Evolutionary conservation across 2,888 invertebrate species (phyloP).

Genomic region (Drosophila macrothrix): DNA sequence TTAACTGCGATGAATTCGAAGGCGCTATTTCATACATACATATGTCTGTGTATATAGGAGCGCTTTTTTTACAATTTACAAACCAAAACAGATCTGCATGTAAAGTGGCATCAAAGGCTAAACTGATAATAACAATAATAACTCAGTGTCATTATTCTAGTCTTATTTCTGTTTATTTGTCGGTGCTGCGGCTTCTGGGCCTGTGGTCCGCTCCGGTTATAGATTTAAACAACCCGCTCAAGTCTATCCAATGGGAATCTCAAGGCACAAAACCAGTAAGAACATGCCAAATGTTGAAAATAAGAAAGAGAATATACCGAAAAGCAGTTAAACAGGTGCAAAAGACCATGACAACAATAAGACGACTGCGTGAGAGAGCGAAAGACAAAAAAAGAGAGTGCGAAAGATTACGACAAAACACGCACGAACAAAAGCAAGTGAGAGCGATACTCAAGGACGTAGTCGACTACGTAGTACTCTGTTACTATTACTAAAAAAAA

Average conservation of each 20-base stretch:
- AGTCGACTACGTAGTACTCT: neutral
- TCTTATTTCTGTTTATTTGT: neutral
- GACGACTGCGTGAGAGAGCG: conserved; percentile 1
- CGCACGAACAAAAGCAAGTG: conserved; percentile 5
- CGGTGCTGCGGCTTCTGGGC: neutral
- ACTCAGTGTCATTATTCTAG: neutral
- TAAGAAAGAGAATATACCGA: conserved; percentile 15
- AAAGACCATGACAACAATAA: conserved; percentile 59
- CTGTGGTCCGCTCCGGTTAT: conserved; percentile 3
- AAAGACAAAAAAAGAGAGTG: conserved; percentile 23
- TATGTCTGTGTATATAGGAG: neutral
- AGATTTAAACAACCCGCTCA: conserved; percentile 63
- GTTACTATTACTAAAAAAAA: neutral
- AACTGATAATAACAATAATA: neutral
- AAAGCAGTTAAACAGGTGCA: conserved; percentile 78
- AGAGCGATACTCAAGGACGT: neutral
- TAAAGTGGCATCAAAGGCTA: neutral
- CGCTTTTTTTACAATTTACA: neutral
- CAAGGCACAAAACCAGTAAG: conserved; percentile 66
- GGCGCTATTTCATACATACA: neutral
- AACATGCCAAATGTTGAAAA: conserved; percentile 42
- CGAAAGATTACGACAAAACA: conserved; percentile 36
- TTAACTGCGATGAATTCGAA: neutral
- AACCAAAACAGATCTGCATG: neutral
- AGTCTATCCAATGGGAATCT: conserved; percentile 56